Evolutionary conservation across 2,888 invertebrate genomes (phyloP).

Genomic region (Lasius platythorax): DNA sequence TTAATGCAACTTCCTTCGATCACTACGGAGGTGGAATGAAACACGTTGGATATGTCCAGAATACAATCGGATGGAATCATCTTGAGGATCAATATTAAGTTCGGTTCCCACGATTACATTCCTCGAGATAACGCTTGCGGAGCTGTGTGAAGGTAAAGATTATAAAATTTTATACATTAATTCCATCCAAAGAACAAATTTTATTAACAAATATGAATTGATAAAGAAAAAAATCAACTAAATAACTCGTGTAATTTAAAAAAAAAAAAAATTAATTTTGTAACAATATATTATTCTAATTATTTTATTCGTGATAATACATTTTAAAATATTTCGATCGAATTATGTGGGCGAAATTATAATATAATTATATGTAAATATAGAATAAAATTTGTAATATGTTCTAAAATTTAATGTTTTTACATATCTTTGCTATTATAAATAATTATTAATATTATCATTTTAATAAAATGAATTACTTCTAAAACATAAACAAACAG

Average conservation of each 20-base stretch:
- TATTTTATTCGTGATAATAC: background rate
- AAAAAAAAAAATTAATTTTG: background rate
- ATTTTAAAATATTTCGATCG: background rate
- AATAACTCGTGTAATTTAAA: background rate
- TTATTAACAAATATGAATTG: background rate
- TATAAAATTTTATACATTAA: constrained; percentile 4
- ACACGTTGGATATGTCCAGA: constrained; percentile 95
- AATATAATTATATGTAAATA: too few relatives aligned
- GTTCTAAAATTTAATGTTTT: too few relatives aligned
- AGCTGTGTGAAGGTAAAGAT: background rate
- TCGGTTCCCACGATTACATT: constrained; percentile 27
- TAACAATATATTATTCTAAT: background rate
- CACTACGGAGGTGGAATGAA: constrained; percentile 88
- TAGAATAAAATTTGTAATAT: too few relatives aligned
- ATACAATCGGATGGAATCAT: constrained; percentile 95
- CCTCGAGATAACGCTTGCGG: background rate
- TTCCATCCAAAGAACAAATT: background rate
- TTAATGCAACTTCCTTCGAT: constrained; percentile 81
- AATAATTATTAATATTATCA: too few relatives aligned
- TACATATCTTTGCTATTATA: too few relatives aligned
- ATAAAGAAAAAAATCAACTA: background rate
- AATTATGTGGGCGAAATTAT: too few relatives aligned
- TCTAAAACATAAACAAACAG: background rate
- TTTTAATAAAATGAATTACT: too few relatives aligned
- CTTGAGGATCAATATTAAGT: constrained; percentile 76